These are phyloP conservation scores for Unio delphinus DNA, from an alignment of 2,888 invertebrate genomes.

Conservation along the genomic window DNA sequence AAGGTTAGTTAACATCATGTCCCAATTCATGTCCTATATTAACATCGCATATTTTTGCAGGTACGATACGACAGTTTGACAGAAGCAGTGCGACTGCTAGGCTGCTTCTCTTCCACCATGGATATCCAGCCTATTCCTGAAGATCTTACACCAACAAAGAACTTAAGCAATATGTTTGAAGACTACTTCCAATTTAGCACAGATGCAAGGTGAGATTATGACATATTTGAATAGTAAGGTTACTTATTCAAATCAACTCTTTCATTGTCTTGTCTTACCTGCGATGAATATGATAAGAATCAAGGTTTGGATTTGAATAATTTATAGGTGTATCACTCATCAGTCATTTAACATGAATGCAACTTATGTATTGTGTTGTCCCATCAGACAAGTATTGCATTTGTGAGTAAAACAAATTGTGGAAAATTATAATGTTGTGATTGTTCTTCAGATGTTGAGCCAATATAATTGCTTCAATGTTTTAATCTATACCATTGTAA, in stretches of 20 bases:
- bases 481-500: too few species aligned
- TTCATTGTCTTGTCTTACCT: not conserved
- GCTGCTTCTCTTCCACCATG: constrained; percentile 81
- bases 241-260: not conserved
- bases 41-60: constrained; percentile 71
- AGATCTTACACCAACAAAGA: constrained; percentile 15
- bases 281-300: not conserved
- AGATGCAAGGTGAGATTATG: constrained; percentile 52
- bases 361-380: too few species aligned
- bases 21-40: not conserved
- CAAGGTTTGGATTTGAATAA: too few species aligned
- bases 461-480: too few species aligned
- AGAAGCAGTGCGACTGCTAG: constrained; percentile 91
- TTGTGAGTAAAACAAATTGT: too few species aligned
- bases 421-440: too few species aligned
- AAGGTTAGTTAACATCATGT: too few species aligned
- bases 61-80: constrained; percentile 94
- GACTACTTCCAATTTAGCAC: constrained; percentile 61
- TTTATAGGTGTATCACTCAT: too few species aligned
- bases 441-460: too few species aligned
- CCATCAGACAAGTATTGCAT: too few species aligned
- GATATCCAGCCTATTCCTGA: constrained; percentile 46
- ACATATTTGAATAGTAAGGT: not conserved
- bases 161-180: constrained; percentile 43
- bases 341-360: too few species aligned